Conservation (phyloP, 1,140 invertebrate genomes). For the Pseudoatta argentina region DNA sequence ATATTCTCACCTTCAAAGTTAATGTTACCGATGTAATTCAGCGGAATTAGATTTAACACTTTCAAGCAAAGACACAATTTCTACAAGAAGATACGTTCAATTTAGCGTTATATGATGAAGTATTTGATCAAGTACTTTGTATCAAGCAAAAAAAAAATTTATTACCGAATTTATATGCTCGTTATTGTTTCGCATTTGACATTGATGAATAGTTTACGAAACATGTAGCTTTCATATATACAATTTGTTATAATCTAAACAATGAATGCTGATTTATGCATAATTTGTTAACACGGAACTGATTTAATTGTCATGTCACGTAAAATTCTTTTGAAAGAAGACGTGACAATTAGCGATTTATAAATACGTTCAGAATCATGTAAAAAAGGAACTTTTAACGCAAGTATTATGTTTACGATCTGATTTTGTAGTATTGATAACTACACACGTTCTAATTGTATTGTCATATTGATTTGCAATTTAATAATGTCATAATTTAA, state of each 20-base stretch:
- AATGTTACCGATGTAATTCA: neutral
- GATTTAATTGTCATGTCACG: conserved; percentile 11
- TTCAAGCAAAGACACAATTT: neutral
- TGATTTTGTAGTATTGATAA: neutral
- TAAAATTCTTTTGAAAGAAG: conserved; percentile 13
- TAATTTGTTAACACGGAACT: conserved; percentile 4
- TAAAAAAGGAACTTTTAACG: neutral
- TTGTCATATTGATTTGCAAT: neutral
- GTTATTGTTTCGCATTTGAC: neutral
- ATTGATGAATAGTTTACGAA: neutral
- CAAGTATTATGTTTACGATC: neutral
- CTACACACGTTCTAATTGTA: neutral
- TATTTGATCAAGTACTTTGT: neutral
- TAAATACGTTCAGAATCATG: neutral
- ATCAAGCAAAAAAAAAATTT: neutral
- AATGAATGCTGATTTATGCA: neutral
- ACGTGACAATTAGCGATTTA: conserved; percentile 30
- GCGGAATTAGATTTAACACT: neutral
- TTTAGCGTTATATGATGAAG: conserved; percentile 8
- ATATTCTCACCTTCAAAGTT: conserved; percentile 16
- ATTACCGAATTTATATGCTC: neutral
- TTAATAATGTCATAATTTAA: neutral
- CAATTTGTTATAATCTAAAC: neutral
- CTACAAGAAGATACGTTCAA: neutral
- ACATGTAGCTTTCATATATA: conserved; percentile 31